Evolutionary conservation across 2,797 vertebrate species (phyloP), one percentile per base, ranked within the genome.

Genomic region (Hippocampus kuda): DNA sequence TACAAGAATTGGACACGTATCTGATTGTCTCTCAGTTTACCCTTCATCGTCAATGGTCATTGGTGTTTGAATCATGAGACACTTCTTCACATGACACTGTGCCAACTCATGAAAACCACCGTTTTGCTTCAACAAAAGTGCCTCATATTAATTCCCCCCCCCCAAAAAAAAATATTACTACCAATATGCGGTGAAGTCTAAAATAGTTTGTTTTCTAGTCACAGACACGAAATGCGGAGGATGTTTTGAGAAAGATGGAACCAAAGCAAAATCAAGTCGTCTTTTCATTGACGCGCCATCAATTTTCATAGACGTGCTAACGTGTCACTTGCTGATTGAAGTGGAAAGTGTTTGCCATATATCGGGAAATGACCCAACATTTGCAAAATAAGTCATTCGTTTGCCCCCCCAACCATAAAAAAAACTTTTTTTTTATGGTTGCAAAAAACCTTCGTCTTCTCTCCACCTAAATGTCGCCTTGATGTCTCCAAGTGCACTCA

Each of bases 71-170:
- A 66, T 56, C 53, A 56, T 53, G 22, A 53, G 51, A 34, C 20
- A 63, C 61, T n/a, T 44, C n/a, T 3, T 6, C 38, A 42, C 26
- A 5, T 6, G 65, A 85, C 81, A 81, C 75, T 76, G 81, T 86
- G 86, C 85, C 82, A 85, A 83, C 75, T 63, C 49, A 51, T 4
- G 11, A 73, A 27, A 75, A 48, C 61, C 70, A n/a, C 60, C 70
- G 38, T 56, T 30, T 68, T 77, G 51, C 34, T 42, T 11, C 65
- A 53, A 65, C 66, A 51, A 76, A 87, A 88, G 87, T 89, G 86
- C 85, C 86, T 89, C 83, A 61, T 22, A 18, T 27, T 5, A 20
- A 22, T 68, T 44, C 1, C 6, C 34, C 7, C 34, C 34, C 34
- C 4, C 1, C 1, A 30, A 30, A 30, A 26, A 59, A 5, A 57